These are phyloP conservation scores for Thamnaconus septentrionalis DNA, from an alignment of 2,113 vertebrate species.

Conservation along the genomic window DNA sequence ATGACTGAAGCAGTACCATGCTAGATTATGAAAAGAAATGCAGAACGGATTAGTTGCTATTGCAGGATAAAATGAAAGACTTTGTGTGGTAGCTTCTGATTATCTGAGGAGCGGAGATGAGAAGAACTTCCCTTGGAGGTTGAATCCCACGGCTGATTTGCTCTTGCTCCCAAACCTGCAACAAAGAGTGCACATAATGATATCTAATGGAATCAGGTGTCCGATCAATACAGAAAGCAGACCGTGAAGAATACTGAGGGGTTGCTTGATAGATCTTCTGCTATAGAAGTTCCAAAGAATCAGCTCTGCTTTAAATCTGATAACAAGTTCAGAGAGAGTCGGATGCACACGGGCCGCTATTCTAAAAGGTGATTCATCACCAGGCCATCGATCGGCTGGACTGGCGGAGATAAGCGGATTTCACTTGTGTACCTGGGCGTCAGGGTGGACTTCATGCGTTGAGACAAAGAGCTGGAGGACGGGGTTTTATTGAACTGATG, in stretches of 20 bases:
- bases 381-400: background rate
- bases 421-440: constrained; percentile 85
- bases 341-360: background rate
- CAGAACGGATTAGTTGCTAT: constrained; percentile 3
- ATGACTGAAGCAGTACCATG: constrained; percentile 10
- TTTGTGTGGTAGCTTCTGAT: constrained; percentile 19
- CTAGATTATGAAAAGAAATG: constrained; percentile 14
- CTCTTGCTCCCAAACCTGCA: constrained; percentile 91
- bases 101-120: constrained; percentile 90
- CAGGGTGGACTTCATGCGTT: constrained; percentile 84
- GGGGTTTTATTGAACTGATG: constrained; percentile 90
- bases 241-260: constrained; percentile 11
- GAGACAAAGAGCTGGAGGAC: constrained; percentile 90
- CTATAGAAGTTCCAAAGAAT: no score
- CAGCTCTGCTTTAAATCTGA: no score
- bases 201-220: constrained; percentile 4
- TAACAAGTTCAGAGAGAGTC: no score
- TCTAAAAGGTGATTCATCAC: constrained; percentile 1
- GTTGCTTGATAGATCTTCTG: constrained; percentile 13
- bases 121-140: constrained; percentile 88
- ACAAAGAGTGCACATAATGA: constrained; percentile 21
- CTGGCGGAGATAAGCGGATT: background rate
- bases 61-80: background rate
- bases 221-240: constrained; percentile 11
- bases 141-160: constrained; percentile 80